phyloP scores from a whole-genome alignment of 37 sponge, comb jelly and placozoan species.

The Ianthella basta region DNA sequence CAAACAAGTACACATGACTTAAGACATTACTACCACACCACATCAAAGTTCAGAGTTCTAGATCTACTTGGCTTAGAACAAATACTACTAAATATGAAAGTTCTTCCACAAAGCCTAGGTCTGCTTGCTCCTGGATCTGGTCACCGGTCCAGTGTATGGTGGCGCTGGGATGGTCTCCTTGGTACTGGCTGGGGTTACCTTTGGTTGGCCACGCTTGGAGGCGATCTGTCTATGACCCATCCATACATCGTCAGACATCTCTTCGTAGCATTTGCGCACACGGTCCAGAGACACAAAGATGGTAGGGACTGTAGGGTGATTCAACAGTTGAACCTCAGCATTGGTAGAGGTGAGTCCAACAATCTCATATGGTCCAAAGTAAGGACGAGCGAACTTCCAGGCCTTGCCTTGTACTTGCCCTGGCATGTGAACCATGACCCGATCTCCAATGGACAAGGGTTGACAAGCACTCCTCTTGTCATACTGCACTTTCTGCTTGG shows the following conservation, averaged over 20 bases:
- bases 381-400: constrained; percentile 41
- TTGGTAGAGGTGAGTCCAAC: constrained; percentile 21
- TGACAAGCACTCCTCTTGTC: background rate
- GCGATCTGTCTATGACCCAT: background rate
- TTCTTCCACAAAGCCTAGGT: too few species aligned
- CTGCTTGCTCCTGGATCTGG: too few species aligned
- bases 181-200: too few species aligned
- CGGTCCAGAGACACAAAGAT: constrained; percentile 28
- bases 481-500: constrained; percentile 24
- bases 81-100: background rate
- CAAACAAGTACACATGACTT: too few species aligned
- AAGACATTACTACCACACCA: too few species aligned
- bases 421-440: constrained; percentile 42
- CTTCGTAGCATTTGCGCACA: background rate
- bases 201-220: background rate
- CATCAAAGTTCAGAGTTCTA: too few species aligned
- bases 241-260: constrained; percentile 13
- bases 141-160: too few species aligned
- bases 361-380: constrained; percentile 31
- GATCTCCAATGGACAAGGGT: constrained; percentile 4
- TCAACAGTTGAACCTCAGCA: constrained; percentile 31
- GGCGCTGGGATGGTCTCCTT: background rate
- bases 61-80: too few species aligned
- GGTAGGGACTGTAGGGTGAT: background rate
- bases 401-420: constrained; percentile 21